Evolutionary conservation across 2,888 invertebrate genomes (phyloP), one percentile per base, ranked within the genome.

Genomic region (Clostera curtula): DNA sequence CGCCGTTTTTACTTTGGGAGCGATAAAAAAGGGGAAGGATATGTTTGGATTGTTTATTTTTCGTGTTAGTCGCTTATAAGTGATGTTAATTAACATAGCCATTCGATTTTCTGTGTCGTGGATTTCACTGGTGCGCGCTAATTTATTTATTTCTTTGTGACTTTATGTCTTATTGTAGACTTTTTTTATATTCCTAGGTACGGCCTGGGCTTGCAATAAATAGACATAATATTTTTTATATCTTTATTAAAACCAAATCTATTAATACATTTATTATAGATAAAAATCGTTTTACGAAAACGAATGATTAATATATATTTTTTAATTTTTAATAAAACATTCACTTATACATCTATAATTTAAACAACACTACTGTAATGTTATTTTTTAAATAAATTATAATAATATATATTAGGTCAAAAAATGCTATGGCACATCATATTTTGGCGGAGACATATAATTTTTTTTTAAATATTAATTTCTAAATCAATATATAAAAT

Each of bases 11-110:
- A 70, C 71, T 76, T 74, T 66, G 58, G 56, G 50, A 66, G 63
- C 68, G 67, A 75, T 75, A 80, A 82, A 80, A 77, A 82, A 77
- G 70, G n/a, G 77, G 72, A 72, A 70, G 66, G 72, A 79, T 80
- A 76, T 74, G 66, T 56, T 55, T 53, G 60, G 48, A 64, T 80
- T 82, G 77, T 80, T 82, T 79, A 77, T 80, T 80, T 80, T 77
- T 75, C 68, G 55, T 76, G 75, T 82, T 82, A 79, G 77, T 74
- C 75, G 79, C 74, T 60, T 72, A 75, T 75, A 75, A 70, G 74
- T 75, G 65, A 67, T 76, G 71, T 80, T 74, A 79, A 79, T 77
- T 77, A 76, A 73, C 74, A 61, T 70, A 59, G 56, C 64, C 62
- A 60, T 71, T 62, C 43, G 55, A 64, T 47, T 56, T 67, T 57